Evolutionary conservation across 2,797 vertebrate species (phyloP), one percentile per base, ranked within the genome.

Genomic region (Falco biarmicus): DNA sequence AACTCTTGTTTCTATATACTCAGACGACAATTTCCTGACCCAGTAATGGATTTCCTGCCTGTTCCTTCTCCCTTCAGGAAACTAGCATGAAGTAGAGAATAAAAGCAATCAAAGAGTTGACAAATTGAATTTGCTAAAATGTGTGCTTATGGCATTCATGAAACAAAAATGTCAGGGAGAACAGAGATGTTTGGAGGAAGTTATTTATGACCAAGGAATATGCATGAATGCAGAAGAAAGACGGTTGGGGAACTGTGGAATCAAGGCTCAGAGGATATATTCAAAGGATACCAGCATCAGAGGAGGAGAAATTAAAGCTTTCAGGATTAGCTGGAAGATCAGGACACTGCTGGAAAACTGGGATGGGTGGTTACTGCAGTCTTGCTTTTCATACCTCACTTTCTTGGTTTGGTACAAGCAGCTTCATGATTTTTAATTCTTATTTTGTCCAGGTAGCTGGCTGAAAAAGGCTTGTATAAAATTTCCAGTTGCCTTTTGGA

Each of bases 151-250:
- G 41, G 26, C 34, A 83, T 51, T 77, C 37, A 47, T 17, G 50
- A 84, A 94, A 85, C 26, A 75, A 96, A 95, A 93, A 78, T 32
- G 64, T 53, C 68, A 77, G 41, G 47, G 43, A 95, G 29, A 91
- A 78, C 3, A 84, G 66, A 70, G 39, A 48, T 47, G 50, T 51
- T 81, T 80, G 41, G 54, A 85, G 45, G 48, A 13, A 87, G 31
- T 37, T 87, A 56, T 51, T 76, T 89, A 70, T 41, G 56, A 71
- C 48, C 47, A 70, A 93, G 9, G 24, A 17, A 74, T 70, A 79
- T 43, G n/a, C 70, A 68, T 29, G 43, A 74, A 41, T 26, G n/a
- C 29, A 90, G 65, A 94, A 82, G 47, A 64, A 39, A 70, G 41
- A 56, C 88, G 10, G 2, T 7, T 75, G 21, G 50, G 37, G 37